phyloP scores from a whole-genome alignment of 2,113 vertebrate species.

The Astur gentilis region DNA sequence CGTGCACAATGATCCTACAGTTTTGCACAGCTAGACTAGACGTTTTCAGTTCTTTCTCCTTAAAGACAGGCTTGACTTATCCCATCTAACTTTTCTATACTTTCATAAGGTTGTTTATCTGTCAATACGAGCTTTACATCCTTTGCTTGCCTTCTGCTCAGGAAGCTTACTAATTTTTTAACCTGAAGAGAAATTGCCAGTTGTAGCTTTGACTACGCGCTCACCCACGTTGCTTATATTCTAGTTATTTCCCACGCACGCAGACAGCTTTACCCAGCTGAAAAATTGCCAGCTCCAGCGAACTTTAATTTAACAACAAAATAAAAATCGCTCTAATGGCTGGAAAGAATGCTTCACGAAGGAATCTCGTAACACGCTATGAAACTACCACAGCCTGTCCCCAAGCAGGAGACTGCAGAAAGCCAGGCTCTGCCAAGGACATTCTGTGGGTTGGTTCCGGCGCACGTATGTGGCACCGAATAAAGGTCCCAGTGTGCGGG shows the following conservation, averaged over 20 bases:
- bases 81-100: neutral
- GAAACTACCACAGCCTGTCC: conserved; percentile 21
- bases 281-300: neutral
- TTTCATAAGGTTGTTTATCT: neutral
- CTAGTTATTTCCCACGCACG: neutral
- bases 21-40: neutral
- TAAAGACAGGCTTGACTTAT: neutral
- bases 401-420: neutral
- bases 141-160: neutral
- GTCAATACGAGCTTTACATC: neutral
- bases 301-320: conserved; percentile 14
- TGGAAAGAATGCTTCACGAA: conserved; percentile 45
- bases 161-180: neutral
- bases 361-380: neutral
- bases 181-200: neutral
- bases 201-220: neutral
- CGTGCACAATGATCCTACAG: fast-evolving
- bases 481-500: neutral
- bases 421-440: conserved; percentile 41
- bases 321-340: neutral
- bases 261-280: neutral
- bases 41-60: neutral
- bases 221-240: neutral
- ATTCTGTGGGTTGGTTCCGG: conserved; percentile 19
- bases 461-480: neutral